A percentile compares a stretch with the other conserved stretches of the same genome.
Conservation (phyloP, 2,797 vertebrate species). For the Silurus aristotelis region DNA sequence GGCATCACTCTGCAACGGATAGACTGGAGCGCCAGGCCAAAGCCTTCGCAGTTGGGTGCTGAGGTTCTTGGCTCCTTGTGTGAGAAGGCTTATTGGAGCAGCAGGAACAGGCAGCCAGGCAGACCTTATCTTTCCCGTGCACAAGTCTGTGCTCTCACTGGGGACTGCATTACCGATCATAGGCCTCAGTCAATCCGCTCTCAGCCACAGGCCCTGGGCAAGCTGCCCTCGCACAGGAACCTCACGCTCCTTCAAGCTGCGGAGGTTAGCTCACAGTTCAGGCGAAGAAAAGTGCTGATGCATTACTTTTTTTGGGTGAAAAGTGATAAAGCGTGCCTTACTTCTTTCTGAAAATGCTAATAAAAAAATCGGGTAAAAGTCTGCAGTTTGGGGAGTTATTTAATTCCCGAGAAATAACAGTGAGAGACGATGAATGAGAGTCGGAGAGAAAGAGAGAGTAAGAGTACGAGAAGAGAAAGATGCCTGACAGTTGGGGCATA, state of each 20-base stretch:
- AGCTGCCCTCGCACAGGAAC: slow-evolving; percentile 44
- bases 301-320: slow-evolving; percentile 7
- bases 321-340: slow-evolving; percentile 2
- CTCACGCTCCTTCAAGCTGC: slow-evolving; percentile 47
- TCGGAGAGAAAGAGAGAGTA: slow-evolving; percentile 50
- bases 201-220: slow-evolving; percentile 42
- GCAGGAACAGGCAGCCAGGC: slow-evolving; percentile 68
- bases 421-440: slow-evolving; percentile 50
- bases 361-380: neutral
- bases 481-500: slow-evolving; percentile 66
- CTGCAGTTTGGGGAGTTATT: slow-evolving; percentile 29
- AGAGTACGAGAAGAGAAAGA: slow-evolving; percentile 56
- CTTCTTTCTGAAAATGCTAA: neutral
- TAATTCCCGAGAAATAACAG: slow-evolving; percentile 56
- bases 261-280: slow-evolving; percentile 26
- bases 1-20: slow-evolving; percentile 81
- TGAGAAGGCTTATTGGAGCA: slow-evolving; percentile 75
- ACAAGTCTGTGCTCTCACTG: slow-evolving; percentile 60
- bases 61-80: slow-evolving; percentile 64
- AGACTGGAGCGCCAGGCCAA: slow-evolving; percentile 70
- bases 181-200: slow-evolving; percentile 53
- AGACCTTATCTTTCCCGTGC: slow-evolving; percentile 79
- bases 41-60: slow-evolving; percentile 69
- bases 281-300: slow-evolving; percentile 27
- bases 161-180: slow-evolving; percentile 74